Conservation (phyloP, 2,113 vertebrate species). For the Macrotus californicus region DNA sequence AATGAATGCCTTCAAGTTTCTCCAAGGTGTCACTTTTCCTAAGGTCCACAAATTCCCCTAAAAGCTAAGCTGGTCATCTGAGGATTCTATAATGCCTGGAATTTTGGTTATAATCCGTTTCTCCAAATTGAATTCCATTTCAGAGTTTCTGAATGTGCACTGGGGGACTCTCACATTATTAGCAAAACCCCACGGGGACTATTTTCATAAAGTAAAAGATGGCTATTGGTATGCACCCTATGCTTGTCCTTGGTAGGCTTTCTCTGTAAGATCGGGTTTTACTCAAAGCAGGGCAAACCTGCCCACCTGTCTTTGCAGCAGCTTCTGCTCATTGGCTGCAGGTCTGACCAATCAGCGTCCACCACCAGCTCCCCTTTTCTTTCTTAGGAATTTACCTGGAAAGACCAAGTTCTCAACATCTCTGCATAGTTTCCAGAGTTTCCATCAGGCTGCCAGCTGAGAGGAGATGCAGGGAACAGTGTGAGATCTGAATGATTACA, state of each 20-base stretch:
- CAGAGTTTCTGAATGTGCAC: background rate
- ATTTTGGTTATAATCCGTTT: background rate
- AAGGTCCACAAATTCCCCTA: background rate
- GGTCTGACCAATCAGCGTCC: background rate
- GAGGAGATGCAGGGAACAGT: background rate
- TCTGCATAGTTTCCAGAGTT: conserved; percentile 7
- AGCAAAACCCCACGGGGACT: background rate
- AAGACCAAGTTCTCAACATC: background rate
- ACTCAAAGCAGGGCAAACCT: background rate
- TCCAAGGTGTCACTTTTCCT: background rate
- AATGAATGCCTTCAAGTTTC: conserved; percentile 8
- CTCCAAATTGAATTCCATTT: conserved; percentile 17
- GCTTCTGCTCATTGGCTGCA: conserved; percentile 58
- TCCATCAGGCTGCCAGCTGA: background rate
- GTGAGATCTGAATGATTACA: conserved; percentile 49
- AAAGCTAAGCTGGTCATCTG: background rate
- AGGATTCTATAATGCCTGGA: background rate
- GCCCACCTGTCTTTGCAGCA: background rate
- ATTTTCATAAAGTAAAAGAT: background rate
- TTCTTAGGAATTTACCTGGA: conserved; percentile 8
- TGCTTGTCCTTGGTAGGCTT: background rate
- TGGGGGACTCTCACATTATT: background rate
- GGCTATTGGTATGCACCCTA: rapidly evolving
- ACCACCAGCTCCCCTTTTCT: background rate
- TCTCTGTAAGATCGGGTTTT: background rate